phyloP scores from a whole-genome alignment of 2,797 vertebrate species.

The Anas georgica region DNA sequence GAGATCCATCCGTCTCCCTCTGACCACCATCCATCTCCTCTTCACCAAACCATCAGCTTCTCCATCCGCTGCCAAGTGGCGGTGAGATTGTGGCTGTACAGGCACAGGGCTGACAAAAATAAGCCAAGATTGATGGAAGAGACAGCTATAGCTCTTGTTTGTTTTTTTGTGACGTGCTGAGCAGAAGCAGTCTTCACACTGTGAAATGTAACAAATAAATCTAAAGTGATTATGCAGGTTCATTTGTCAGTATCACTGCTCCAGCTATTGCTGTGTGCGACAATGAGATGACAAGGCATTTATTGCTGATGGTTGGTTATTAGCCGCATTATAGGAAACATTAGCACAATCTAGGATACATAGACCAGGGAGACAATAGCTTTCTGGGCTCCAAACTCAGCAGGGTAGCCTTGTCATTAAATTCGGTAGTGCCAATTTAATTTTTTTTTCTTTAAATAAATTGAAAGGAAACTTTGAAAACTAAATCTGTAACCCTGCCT shows the following conservation, averaged over 20 bases:
- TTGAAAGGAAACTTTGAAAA: slow-evolving; percentile 77
- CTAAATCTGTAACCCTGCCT: slow-evolving; percentile 71
- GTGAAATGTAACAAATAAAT: slow-evolving; percentile 84
- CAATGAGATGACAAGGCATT: slow-evolving; percentile 81
- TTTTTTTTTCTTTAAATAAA: slow-evolving; percentile 64
- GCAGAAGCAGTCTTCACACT: slow-evolving; percentile 83
- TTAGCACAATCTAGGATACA: slow-evolving; percentile 77
- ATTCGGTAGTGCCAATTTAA: slow-evolving; percentile 75
- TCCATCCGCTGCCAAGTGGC: neutral
- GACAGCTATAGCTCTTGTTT: slow-evolving; percentile 76
- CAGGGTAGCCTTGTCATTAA: slow-evolving; percentile 82
- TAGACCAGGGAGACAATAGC: slow-evolving; percentile 81
- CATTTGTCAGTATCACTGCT: slow-evolving; percentile 82
- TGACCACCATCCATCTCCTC: slow-evolving; percentile 10
- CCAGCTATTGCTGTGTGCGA: slow-evolving; percentile 76
- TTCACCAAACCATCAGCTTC: neutral
- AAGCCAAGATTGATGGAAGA: slow-evolving; percentile 79
- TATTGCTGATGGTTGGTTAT: slow-evolving; percentile 84
- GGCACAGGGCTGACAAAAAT: slow-evolving; percentile 73
- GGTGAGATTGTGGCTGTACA: slow-evolving; percentile 16
- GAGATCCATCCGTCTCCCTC: neutral
- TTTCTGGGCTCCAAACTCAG: slow-evolving; percentile 80
- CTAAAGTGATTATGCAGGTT: slow-evolving; percentile 80
- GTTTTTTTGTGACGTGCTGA: slow-evolving; percentile 81
- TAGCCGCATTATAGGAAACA: slow-evolving; percentile 82